Conservation (phyloP, 1,140 invertebrate species). For the Brachionus paranguensis region DNA sequence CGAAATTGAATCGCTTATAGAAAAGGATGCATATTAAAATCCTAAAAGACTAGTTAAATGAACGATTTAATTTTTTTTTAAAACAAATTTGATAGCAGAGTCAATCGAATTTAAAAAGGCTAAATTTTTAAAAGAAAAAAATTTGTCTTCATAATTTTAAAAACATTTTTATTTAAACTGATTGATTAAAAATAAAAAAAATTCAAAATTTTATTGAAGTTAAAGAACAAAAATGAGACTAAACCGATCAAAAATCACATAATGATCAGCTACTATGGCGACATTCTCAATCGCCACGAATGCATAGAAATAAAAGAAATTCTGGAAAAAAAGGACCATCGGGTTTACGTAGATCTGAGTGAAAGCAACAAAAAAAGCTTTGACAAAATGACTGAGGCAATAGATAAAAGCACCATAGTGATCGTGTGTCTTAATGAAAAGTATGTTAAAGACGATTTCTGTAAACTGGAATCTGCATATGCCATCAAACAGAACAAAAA, state of each 20-base stretch:
- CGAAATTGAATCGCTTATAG: too few species aligned
- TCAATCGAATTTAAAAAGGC: too few species aligned
- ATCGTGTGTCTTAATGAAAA: conserved; percentile 4
- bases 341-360: not conserved
- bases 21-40: too few species aligned
- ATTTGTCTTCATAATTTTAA: too few species aligned
- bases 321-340: not conserved
- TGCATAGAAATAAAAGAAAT: conserved; percentile 20
- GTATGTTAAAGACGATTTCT: not conserved
- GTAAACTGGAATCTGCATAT: not conserved
- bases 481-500: conserved; percentile 8
- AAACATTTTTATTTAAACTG: too few species aligned
- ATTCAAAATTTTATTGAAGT: not conserved
- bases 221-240: not conserved
- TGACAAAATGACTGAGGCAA: not conserved
- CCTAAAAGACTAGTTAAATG: too few species aligned
- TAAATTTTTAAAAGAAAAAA: too few species aligned
- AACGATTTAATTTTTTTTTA: too few species aligned
- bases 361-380: not conserved
- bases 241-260: not conserved
- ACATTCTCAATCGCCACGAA: not conserved
- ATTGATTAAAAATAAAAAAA: not conserved
- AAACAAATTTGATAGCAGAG: too few species aligned
- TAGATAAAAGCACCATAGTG: not conserved
- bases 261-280: not conserved